Base-by-base conservation (phyloP, 2,888 invertebrate species). In the Lomographa bimaculata region DNA sequence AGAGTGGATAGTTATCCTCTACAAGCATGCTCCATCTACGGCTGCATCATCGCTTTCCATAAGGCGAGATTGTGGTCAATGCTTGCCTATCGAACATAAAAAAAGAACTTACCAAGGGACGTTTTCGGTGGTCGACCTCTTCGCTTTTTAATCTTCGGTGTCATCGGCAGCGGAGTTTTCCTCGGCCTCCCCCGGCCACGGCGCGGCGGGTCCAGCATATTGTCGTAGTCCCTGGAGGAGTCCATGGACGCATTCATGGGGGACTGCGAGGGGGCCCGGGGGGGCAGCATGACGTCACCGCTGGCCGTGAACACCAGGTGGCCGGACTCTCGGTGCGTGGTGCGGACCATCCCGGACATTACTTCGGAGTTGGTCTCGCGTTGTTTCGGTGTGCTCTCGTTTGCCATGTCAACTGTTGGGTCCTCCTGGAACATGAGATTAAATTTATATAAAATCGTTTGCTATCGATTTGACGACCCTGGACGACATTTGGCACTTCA, bases 331-430 rank as follows among this genome's bases (percentile, higher is more conserved):
- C 89, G 78, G 60, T 90, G 90, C 0, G 87, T 86, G 16, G 82
- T 86, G 8, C 89, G 80, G 4, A 89, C 89, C 85, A 84, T 89
- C 8, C 90, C 90, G 0, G 89, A 86, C 80, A 87, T 86, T 21
- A 89, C 80, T 17, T 82, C 84, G 0, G 83, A 79, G 55, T 69
- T 83, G 70, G 48, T 72, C 55, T 87, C 86, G 48, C 85, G 83
- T 35, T 83, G 83, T 35, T 84, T 85, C 14, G 54, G 42, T 0
- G 57, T 25, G 0, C 62, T 26, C 0, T 85, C 85, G 63, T 63
- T 77, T 1, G 79, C 59, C 79, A 87, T 80, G 61, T 87, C 87
- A 3, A 89, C 87, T 1, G 89, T 89, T 4, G 89, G 89, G 60
- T 89, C 89, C 66, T 89, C 89, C 89, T 89, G 75, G 6, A 20